These are phyloP conservation scores for Ctenochaetus hawaiiensis DNA, from an alignment of 2,797 vertebrate species.

Conservation along the genomic window DNA sequence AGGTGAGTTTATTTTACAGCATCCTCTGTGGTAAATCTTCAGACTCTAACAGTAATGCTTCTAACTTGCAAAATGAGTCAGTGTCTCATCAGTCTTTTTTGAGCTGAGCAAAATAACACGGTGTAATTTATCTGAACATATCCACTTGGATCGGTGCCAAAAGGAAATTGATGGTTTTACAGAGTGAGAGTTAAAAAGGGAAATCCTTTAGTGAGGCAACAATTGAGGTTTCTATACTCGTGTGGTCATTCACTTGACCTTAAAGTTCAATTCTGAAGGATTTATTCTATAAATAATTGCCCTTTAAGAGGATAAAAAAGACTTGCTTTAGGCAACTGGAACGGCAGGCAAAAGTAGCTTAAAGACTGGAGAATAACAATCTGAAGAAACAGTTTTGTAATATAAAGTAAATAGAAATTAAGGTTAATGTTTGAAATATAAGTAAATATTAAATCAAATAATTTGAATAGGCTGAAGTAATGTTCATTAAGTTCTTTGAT, in stretches of 20 bases:
- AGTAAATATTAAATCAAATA: background rate
- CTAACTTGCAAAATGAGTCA: background rate
- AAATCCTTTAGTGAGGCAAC: background rate
- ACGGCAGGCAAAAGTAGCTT: background rate
- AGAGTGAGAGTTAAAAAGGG: background rate
- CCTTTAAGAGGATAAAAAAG: background rate
- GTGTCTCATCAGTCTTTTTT: background rate
- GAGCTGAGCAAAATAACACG: background rate
- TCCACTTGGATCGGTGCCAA: background rate
- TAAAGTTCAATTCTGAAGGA: too few species aligned
- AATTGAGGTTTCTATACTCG: background rate
- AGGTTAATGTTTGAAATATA: too few species aligned
- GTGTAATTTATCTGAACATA: background rate
- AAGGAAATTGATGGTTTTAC: background rate
- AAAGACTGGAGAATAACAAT: background rate
- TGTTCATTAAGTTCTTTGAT: background rate
- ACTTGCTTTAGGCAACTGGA: background rate
- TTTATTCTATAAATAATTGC: background rate
- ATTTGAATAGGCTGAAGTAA: background rate
- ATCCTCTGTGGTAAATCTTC: background rate
- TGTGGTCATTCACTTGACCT: background rate
- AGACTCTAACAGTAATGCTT: background rate
- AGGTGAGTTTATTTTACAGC: slow-evolving; percentile 44
- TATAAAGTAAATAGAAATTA: too few species aligned
- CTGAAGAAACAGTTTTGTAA: background rate